Base-by-base conservation (phyloP, 37 sponge, comb jelly and placozoan genomes). In the Aplysina aerophoba region DNA sequence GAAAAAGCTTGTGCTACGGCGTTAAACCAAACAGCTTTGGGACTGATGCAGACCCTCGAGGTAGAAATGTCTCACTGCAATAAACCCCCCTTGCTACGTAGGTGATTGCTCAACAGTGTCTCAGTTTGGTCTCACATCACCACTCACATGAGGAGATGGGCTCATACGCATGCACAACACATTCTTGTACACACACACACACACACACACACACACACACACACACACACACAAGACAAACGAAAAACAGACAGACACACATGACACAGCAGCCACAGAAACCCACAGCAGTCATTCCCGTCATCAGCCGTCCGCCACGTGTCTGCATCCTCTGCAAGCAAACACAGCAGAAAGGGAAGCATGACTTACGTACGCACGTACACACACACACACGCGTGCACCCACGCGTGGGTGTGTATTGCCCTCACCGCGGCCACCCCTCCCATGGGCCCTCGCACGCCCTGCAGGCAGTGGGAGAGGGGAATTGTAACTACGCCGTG, bases 221-320 rank as follows among this genome's bases (percentile, higher is more conserved):
- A 33, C 4, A 5, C 50, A 44, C 61, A 50, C 60, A 81, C 82
- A 81, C 57, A 50, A 55, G 6, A 72, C 50, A 33, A 6, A 72
- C 80, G 11, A 2, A 62, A 30, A 6, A 30, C 31, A 69, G 6
- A 69, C 28, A 0, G 24, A 60, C 35, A 41, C 68, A 83, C 59
- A 85, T 68, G 0, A 50, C 13, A 81, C 82, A n/a, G 72, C 78
- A 41, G 69, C 17, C 55, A 85, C 37, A 44, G 50, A 44, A 8
- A 44, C 50, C 8, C 50, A 44, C 50, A 31, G 85, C 37, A 20
- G 85, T 85, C 15, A 83, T 21, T 53, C 85, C 85, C n/a, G 89
- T 89, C 19, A 24, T 33, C 12, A 55, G 55, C 21, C 85, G 80
- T 67, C 72, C 81, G 38, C 65, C 40, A 15, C n/a, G 37, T 3